These are phyloP conservation scores for Rhagonycha fulva DNA, from an alignment of 2,888 invertebrate genomes.

Conservation along the genomic window DNA sequence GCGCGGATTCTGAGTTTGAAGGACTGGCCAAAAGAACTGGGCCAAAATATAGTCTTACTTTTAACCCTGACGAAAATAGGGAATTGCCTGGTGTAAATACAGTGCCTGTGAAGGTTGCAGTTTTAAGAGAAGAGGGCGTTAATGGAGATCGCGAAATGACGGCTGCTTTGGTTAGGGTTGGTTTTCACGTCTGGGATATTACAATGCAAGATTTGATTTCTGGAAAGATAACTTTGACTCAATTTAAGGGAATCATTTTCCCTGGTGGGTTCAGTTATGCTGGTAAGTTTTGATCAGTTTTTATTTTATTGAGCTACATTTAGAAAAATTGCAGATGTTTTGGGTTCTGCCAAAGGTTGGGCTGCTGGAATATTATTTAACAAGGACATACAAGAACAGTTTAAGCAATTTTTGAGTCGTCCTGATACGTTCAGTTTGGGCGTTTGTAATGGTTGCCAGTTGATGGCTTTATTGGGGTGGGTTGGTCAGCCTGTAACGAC, in stretches of 20 bases:
- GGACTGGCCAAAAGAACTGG: conserved; percentile 69
- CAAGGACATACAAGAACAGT: conserved; percentile 72
- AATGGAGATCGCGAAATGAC: conserved; percentile 99
- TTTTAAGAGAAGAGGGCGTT: conserved; percentile 93
- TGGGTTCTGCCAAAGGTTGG: conserved; percentile 98
- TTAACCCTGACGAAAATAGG: conserved; percentile 65
- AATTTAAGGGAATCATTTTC: conserved; percentile 88
- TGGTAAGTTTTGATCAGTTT: conserved; percentile 59
- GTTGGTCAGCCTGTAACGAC: conserved; percentile 62
- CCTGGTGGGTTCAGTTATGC: conserved; percentile 99
- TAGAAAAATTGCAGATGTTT: conserved; percentile 67
- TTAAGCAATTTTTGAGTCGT: conserved; percentile 72
- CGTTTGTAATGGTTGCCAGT: conserved; percentile 98
- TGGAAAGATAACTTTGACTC: conserved; percentile 71
- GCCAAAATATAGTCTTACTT: conserved; percentile 74
- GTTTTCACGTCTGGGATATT: conserved; percentile 91
- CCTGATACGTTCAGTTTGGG: conserved; percentile 92
- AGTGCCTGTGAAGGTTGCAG: conserved; percentile 73
- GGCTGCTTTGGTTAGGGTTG: conserved; percentile 82
- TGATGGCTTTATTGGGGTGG: conserved; percentile 94
- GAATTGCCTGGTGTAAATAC: conserved; percentile 38
- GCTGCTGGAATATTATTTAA: conserved; percentile 89
- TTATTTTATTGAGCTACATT: not conserved
- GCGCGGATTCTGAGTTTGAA: conserved; percentile 79
- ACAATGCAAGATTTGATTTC: conserved; percentile 89